Evolutionary conservation across 2,113 vertebrate genomes (phyloP), one percentile per base, ranked within the genome.

Genomic region (Poeciliopsis prolifica): DNA sequence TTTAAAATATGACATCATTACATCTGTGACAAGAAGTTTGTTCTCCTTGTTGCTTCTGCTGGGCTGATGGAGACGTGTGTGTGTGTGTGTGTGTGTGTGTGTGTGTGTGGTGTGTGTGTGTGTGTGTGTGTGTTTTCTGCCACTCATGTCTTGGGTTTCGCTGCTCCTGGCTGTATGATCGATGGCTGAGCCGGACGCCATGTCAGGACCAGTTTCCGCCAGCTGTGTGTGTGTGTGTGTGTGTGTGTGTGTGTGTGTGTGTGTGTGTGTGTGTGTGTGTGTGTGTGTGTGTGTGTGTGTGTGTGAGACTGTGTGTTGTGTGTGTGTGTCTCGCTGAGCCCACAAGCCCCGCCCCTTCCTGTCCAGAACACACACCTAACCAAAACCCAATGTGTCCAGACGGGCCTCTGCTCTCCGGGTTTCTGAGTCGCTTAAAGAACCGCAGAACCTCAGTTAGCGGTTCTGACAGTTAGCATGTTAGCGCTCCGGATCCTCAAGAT

Each of bases 71-170:
- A 48, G 78, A 72, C 72, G 29, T 29, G 29, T 29, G 29, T 29
- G 29, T 29, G 29, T 29, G 29, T 29, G 29, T 29, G 29, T 29
- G 29, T 2, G 29, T 2, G 29, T 7, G 31, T 33, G 31, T 33
- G 31, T 33, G 31, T 33, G 31, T 33, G 6, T 7, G 31, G 44
- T 65, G 66, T 73, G 62, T 68, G 70, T 85, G 78, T 84, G 66
- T 71, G 65, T 65, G 71, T 85, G 78, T 71, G 65, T 68, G 71
- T 86, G 78, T 31, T 15, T 51, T 61, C 87, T 88, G 91, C 85
- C 89, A 85, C 83, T 92, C 89, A 79, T 81, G 91, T 93, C 91
- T 94, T 89, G 88, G 91, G 91, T 94, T 94, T 88, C 93, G 84
- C 79, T 86, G 90, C 89, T 84, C 79, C 79, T 90, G 90, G 89